A percentile compares a stretch with the other conserved stretches of the same genome.
These are phyloP conservation scores for Helleia helle DNA, from an alignment of 2,888 invertebrate genomes.

Conservation along the genomic window DNA sequence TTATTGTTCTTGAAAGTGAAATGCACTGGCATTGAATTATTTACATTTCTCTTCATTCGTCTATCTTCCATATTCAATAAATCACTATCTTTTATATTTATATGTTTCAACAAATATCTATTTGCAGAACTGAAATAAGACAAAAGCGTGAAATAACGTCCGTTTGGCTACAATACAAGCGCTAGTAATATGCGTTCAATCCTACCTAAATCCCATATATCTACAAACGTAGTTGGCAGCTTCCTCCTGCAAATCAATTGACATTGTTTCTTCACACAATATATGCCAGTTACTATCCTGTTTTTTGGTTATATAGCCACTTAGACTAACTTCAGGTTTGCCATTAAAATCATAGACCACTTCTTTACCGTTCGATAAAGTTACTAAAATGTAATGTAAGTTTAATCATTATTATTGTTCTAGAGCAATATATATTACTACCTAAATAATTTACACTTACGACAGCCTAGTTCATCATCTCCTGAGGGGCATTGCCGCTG, in stretches of 20 bases:
- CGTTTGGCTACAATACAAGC: neutral
- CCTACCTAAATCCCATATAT: slow-evolving; percentile 79
- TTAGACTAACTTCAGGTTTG: slow-evolving; percentile 71
- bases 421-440: neutral
- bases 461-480: slow-evolving; percentile 87
- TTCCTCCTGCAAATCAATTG: slow-evolving; percentile 50
- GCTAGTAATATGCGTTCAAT: slow-evolving; percentile 10
- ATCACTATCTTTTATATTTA: slow-evolving; percentile 45
- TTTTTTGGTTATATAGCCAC: slow-evolving; percentile 78
- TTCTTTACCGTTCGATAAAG: slow-evolving; percentile 77
- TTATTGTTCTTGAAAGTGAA: slow-evolving; percentile 37
- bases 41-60: slow-evolving; percentile 34
- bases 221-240: slow-evolving; percentile 76
- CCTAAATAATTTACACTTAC: slow-evolving; percentile 60
- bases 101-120: slow-evolving; percentile 46
- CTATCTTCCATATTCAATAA: slow-evolving; percentile 25
- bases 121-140: slow-evolving; percentile 46
- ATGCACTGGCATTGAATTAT: slow-evolving; percentile 35
- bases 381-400: slow-evolving; percentile 64
- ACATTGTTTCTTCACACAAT: slow-evolving; percentile 71
- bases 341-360: slow-evolving; percentile 77
- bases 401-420: slow-evolving; percentile 4
- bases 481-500: slow-evolving; percentile 76
- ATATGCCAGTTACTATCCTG: slow-evolving; percentile 78
- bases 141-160: neutral